Conservation (phyloP, 2,797 vertebrate genomes). For the Monodelphis domestica region DNA sequence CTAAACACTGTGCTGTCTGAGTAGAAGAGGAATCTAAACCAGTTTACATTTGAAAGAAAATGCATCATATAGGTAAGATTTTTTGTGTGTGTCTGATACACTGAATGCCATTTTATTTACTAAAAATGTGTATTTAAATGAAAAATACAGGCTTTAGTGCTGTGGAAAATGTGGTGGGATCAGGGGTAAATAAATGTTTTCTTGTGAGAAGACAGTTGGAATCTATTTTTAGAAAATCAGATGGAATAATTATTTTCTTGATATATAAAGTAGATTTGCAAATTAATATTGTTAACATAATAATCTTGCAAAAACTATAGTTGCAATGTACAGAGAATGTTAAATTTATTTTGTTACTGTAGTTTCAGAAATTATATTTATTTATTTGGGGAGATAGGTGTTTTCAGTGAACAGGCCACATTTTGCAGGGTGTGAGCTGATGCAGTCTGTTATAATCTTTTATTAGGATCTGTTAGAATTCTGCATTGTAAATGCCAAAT, state of each 20-base stretch:
- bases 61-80: slow-evolving; percentile 87
- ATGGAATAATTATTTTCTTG: slow-evolving; percentile 75
- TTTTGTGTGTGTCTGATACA: slow-evolving; percentile 52
- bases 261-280: slow-evolving; percentile 78
- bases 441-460: slow-evolving; percentile 76
- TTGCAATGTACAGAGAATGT: slow-evolving; percentile 59
- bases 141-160: slow-evolving; percentile 64
- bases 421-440: slow-evolving; percentile 87
- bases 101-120: slow-evolving; percentile 63
- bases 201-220: slow-evolving; percentile 79
- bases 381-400: slow-evolving; percentile 60
- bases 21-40: slow-evolving; percentile 84
- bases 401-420: slow-evolving; percentile 87
- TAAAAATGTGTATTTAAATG: slow-evolving; percentile 64
- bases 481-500: slow-evolving; percentile 56
- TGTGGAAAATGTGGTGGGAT: slow-evolving; percentile 69
- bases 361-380: slow-evolving; percentile 65
- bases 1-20: slow-evolving; percentile 84
- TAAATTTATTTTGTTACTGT: slow-evolving; percentile 60
- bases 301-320: slow-evolving; percentile 63
- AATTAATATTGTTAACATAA: slow-evolving; percentile 69
- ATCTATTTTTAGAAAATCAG: slow-evolving; percentile 81
- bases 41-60: slow-evolving; percentile 84
- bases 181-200: slow-evolving; percentile 76
- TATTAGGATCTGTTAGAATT: slow-evolving; percentile 72